These are phyloP conservation scores for Calameuta pallipes DNA, from an alignment of 2,888 invertebrate species.

Conservation along the genomic window DNA sequence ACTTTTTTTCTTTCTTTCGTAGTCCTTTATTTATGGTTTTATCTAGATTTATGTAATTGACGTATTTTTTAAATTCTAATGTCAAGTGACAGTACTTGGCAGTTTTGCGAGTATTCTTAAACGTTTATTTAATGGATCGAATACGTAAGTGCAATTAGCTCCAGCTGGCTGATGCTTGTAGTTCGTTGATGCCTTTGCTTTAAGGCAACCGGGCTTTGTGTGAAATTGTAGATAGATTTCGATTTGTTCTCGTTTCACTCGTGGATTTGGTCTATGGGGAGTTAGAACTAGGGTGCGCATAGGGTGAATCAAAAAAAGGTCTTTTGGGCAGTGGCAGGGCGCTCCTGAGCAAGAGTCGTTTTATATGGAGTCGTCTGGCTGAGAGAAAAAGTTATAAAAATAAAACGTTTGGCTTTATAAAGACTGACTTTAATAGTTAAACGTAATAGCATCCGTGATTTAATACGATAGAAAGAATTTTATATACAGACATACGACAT, in stretches of 20 bases:
- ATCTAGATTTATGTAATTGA: not conserved
- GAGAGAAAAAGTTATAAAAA: not conserved
- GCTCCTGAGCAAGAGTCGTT: not conserved
- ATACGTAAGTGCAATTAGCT: not conserved
- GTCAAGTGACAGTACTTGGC: not conserved
- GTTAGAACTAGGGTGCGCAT: not conserved
- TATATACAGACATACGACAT: constrained; percentile 51
- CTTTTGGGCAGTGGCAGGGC: not conserved
- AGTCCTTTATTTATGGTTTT: not conserved
- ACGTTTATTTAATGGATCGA: not conserved
- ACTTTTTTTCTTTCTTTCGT: constrained; percentile 19
- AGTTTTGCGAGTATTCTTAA: not conserved
- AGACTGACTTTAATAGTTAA: constrained; percentile 48
- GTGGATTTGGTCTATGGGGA: not conserved
- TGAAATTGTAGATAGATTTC: not conserved
- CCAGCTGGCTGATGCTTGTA: not conserved
- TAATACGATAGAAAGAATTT: constrained; percentile 50
- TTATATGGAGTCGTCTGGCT: not conserved
- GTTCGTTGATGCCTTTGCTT: not conserved
- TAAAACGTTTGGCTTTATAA: constrained; percentile 29
- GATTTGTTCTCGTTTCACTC: not conserved
- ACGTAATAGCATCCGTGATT: constrained; percentile 33
- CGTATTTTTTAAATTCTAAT: not conserved
- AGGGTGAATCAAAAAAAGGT: not conserved
- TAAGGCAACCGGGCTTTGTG: not conserved